phyloP scores from a whole-genome alignment of 2,113 vertebrate genomes.

The Oncorhynchus keta region DNA sequence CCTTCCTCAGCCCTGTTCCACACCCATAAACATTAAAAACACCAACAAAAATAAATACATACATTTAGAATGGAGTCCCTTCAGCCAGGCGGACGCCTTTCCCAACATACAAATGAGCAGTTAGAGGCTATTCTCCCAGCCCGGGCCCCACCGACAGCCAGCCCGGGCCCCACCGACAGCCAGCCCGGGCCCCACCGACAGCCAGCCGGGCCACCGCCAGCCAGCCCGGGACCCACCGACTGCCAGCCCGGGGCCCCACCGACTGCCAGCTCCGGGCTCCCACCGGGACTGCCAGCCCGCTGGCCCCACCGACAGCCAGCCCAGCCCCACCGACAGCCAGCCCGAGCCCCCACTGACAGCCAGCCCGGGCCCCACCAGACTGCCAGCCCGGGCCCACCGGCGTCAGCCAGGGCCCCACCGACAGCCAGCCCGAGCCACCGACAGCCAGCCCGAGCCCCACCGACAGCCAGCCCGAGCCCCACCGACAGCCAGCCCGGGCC shows the following conservation, averaged over 20 bases:
- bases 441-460: constrained; percentile 34
- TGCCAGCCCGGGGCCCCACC: constrained; percentile 6
- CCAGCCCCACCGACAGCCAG: neutral
- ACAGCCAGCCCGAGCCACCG: constrained; percentile 27
- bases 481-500: constrained; percentile 21
- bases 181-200: constrained; percentile 44
- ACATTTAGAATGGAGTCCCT: constrained; percentile 10
- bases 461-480: constrained; percentile 12
- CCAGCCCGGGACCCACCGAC: constrained; percentile 42
- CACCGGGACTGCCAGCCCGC: constrained; percentile 48
- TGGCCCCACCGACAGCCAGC: constrained; percentile 30
- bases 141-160: constrained; percentile 14
- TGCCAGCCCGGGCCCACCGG: constrained; percentile 42
- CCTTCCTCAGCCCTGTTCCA: constrained; percentile 29
- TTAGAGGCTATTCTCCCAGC: constrained; percentile 41
- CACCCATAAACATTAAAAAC: constrained; percentile 32
- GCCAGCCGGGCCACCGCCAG: neutral
- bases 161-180: neutral
- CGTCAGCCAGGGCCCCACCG: constrained; percentile 25
- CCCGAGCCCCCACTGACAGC: constrained; percentile 43
- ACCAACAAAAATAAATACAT: constrained; percentile 47
- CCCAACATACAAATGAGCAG: constrained; percentile 44
- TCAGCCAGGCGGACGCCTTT: constrained; percentile 23
- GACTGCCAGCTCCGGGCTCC: neutral
- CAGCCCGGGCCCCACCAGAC: neutral